These are phyloP conservation scores for Acanthosoma haemorrhoidale DNA, from an alignment of 2,888 invertebrate species.

Conservation along the genomic window DNA sequence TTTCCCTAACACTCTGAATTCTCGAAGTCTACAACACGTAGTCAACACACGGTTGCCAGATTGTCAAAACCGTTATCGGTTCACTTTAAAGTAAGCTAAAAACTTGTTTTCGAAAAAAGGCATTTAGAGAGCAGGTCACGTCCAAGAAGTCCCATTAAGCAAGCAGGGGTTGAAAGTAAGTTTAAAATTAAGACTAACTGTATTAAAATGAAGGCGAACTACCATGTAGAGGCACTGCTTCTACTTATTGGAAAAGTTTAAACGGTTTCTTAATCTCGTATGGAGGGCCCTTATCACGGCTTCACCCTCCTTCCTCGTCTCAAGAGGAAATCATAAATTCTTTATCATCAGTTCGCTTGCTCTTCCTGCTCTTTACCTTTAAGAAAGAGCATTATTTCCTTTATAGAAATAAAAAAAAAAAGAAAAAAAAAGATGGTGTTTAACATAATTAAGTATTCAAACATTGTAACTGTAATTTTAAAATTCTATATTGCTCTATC, in stretches of 20 bases:
- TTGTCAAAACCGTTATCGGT: background rate
- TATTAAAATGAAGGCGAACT: background rate
- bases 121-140: background rate
- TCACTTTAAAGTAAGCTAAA: background rate
- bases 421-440: too few species aligned
- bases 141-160: background rate
- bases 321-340: background rate
- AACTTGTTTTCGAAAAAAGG: background rate
- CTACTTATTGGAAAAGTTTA: constrained; percentile 31
- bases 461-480: too few species aligned
- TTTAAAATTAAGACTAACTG: constrained; percentile 21
- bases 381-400: too few species aligned
- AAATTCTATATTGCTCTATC: too few species aligned
- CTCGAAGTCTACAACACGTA: too few species aligned
- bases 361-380: too few species aligned
- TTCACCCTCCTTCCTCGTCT: background rate
- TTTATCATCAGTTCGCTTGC: background rate
- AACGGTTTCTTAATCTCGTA: constrained; percentile 28
- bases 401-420: too few species aligned
- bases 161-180: constrained; percentile 7
- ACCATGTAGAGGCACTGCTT: background rate
- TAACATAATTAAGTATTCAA: too few species aligned
- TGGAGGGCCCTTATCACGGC: constrained; percentile 1
- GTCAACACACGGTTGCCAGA: too few species aligned
- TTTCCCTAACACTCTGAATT: too few species aligned